These are phyloP conservation scores for Morpho helenor DNA, from an alignment of 2,888 invertebrate species.

Conservation along the genomic window DNA sequence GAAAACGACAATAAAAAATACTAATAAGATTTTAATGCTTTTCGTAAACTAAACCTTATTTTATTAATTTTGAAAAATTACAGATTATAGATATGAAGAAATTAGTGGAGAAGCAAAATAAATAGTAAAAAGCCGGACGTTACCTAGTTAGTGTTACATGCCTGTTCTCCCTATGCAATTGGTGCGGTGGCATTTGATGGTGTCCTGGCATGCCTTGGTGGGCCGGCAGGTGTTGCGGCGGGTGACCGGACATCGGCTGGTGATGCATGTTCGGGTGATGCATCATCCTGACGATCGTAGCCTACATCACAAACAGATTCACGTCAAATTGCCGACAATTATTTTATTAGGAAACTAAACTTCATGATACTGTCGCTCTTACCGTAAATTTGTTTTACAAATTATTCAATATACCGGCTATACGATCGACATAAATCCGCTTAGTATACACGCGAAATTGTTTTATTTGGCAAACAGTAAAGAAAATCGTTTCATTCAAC, in stretches of 20 bases:
- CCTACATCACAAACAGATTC: slow-evolving; percentile 61
- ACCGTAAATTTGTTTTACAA: slow-evolving; percentile 52
- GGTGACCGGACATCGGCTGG: slow-evolving; percentile 75
- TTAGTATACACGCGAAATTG: slow-evolving; percentile 54
- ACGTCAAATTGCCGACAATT: slow-evolving; percentile 47
- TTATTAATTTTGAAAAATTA: no score
- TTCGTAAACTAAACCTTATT: no score
- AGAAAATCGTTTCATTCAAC: slow-evolving; percentile 88
- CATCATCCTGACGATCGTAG: slow-evolving; percentile 70
- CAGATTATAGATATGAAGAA: slow-evolving; percentile 1
- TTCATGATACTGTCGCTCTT: slow-evolving; percentile 52
- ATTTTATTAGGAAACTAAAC: slow-evolving; percentile 44
- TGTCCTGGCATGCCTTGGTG: slow-evolving; percentile 73
- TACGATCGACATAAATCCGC: slow-evolving; percentile 62
- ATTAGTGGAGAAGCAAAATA: slow-evolving; percentile 39
- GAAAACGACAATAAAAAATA: no score
- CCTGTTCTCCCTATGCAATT: slow-evolving; percentile 82
- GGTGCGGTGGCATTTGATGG: slow-evolving; percentile 81
- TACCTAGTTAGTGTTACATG: slow-evolving; percentile 76
- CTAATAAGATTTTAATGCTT: no score
- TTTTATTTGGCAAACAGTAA: slow-evolving; percentile 87
- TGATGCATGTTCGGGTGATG: slow-evolving; percentile 80
- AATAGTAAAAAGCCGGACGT: slow-evolving; percentile 57
- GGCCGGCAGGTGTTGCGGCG: slow-evolving; percentile 65
- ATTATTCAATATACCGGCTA: slow-evolving; percentile 47